Percentiles rank a stretch among this genome's conserved stretches.
Conservation (phyloP, 2,797 vertebrate species). For the Selene dorsalis region DNA sequence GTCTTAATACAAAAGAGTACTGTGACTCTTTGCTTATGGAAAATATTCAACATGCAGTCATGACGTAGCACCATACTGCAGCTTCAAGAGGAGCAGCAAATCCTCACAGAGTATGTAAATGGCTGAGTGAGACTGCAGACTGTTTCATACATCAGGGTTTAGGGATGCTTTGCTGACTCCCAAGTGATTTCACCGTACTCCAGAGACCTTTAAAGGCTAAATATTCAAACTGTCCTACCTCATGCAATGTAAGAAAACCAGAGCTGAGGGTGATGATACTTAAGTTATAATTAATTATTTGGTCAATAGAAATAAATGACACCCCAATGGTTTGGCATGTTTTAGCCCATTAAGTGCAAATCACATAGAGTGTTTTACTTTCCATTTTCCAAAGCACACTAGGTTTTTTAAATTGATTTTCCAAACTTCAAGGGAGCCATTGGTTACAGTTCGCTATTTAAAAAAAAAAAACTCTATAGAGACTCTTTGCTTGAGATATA, state of each 20-base stretch:
- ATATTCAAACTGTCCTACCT: not conserved
- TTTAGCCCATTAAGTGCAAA: conserved; percentile 40
- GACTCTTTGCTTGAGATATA: conserved; percentile 20
- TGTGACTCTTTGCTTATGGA: conserved; percentile 32
- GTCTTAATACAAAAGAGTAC: conserved; percentile 13
- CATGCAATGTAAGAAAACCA: not conserved
- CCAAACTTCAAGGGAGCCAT: conserved; percentile 14
- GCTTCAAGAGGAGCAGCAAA: conserved; percentile 18
- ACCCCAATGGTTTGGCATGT: conserved; percentile 27
- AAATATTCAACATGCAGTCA: conserved; percentile 35
- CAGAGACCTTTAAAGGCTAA: not conserved
- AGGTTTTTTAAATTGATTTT: conserved; percentile 38
- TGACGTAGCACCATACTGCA: conserved; percentile 9
- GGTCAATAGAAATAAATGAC: conserved; percentile 25
- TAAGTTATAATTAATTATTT: conserved; percentile 31
- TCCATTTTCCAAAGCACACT: conserved; percentile 37
- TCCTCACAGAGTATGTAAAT: not conserved
- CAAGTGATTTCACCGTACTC: not conserved
- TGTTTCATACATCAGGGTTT: not conserved
- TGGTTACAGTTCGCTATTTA: conserved; percentile 17
- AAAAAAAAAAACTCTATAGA: conserved; percentile 7
- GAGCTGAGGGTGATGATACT: conserved; percentile 9
- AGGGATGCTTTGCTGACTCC: not conserved
- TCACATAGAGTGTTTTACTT: conserved; percentile 29
- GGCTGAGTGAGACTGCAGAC: conserved; percentile 14